Conservation (phyloP, 2,113 vertebrate species). For the Apteryx owenii region DNA sequence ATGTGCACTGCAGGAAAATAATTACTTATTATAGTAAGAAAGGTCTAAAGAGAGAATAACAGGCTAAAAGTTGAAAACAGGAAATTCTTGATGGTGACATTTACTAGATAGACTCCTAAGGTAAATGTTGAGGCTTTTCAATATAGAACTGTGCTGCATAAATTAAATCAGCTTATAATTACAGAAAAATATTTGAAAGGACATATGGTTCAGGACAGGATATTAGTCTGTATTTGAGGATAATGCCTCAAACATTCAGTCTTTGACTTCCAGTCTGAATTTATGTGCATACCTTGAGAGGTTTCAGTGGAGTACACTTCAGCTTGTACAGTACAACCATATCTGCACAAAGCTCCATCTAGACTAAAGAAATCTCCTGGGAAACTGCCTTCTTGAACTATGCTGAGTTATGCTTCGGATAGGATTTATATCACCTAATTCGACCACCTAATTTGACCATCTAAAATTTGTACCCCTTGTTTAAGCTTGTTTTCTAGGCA, state of each 20-base stretch:
- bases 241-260: background rate
- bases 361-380: background rate
- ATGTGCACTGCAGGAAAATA: background rate
- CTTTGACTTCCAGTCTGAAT: background rate
- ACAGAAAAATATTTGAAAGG: background rate
- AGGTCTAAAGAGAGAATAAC: background rate
- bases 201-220: background rate
- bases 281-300: background rate
- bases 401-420: background rate
- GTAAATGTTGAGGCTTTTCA: background rate
- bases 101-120: background rate
- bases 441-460: background rate
- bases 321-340: background rate
- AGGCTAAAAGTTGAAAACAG: background rate
- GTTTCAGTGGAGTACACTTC: background rate
- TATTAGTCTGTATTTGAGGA: too few relatives aligned
- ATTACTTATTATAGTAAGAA: background rate
- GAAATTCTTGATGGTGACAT: fast-evolving
- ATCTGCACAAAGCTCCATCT: background rate
- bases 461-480: background rate
- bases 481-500: background rate
- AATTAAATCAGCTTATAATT: background rate
- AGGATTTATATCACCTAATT: background rate
- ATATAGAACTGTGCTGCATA: background rate
- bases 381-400: background rate